These are phyloP conservation scores for Antheraea assamensis DNA, from an alignment of 2,888 invertebrate genomes.

Conservation along the genomic window DNA sequence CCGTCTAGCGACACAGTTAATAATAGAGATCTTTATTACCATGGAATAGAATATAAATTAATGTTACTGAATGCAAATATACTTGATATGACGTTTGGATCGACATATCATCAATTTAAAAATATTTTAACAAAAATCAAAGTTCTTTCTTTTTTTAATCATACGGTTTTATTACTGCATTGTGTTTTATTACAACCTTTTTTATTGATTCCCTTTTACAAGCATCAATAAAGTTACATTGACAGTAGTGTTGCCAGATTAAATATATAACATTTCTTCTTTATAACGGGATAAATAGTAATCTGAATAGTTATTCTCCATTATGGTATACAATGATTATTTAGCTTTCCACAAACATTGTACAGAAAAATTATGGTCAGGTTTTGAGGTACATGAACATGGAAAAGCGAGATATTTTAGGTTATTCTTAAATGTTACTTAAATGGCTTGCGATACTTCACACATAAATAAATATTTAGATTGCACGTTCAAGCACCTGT, in stretches of 20 bases:
- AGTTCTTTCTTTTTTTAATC: constrained; percentile 40
- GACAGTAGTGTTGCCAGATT: no score
- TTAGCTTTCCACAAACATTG: background rate
- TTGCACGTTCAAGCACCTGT: no score
- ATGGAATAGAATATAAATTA: background rate
- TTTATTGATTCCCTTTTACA: constrained; percentile 13
- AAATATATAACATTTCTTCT: no score
- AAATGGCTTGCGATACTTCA: no score
- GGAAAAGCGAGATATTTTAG: background rate
- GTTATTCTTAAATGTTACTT: background rate
- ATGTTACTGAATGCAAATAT: background rate
- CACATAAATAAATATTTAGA: no score
- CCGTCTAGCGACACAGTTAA: background rate
- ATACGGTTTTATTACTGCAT: constrained; percentile 38
- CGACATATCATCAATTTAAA: constrained; percentile 53
- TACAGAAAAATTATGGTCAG: background rate
- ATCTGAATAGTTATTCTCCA: no score
- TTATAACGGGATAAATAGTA: no score
- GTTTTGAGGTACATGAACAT: background rate
- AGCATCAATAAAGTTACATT: constrained; percentile 9
- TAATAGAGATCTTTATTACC: constrained; percentile 16
- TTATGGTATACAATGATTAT: no score
- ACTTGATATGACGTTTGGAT: constrained; percentile 26
- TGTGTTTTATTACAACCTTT: constrained; percentile 11
- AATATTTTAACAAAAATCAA: constrained; percentile 51